Percentiles rank a stretch among this genome's conserved stretches.
These are phyloP conservation scores for Prionailurus bengalensis DNA, from an alignment of 2,113 vertebrate genomes.

Conservation along the genomic window DNA sequence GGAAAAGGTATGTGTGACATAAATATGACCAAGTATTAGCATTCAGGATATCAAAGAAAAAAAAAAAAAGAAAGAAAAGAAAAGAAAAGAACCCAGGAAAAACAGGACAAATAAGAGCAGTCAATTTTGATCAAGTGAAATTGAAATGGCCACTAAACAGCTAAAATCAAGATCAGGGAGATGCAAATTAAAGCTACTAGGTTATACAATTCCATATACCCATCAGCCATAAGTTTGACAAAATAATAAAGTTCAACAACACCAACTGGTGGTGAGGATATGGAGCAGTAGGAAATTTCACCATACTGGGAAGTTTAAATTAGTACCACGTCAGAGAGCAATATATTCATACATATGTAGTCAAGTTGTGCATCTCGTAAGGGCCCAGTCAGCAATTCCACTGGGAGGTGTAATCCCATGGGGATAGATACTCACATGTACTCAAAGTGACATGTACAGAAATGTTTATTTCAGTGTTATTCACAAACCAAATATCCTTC, in stretches of 20 bases:
- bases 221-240: neutral
- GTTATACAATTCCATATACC: neutral
- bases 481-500: neutral
- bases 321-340: neutral
- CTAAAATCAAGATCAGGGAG: neutral
- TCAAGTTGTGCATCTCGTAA: neutral
- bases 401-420: neutral
- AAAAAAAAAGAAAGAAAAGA: neutral
- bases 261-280: neutral
- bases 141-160: neutral
- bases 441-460: neutral
- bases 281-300: neutral
- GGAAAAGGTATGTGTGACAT: neutral
- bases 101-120: neutral
- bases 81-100: neutral
- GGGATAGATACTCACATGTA: neutral
- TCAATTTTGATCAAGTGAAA: neutral
- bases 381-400: neutral
- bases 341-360: neutral
- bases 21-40: neutral
- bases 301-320: neutral
- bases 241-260: neutral
- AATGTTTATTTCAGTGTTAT: constrained; percentile 15
- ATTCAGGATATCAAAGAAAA: neutral
- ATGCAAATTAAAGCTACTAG: neutral